Evolutionary conservation across 2,113 vertebrate species (phyloP), one percentile per base, ranked within the genome.

Genomic region (Noturus placidus): DNA sequence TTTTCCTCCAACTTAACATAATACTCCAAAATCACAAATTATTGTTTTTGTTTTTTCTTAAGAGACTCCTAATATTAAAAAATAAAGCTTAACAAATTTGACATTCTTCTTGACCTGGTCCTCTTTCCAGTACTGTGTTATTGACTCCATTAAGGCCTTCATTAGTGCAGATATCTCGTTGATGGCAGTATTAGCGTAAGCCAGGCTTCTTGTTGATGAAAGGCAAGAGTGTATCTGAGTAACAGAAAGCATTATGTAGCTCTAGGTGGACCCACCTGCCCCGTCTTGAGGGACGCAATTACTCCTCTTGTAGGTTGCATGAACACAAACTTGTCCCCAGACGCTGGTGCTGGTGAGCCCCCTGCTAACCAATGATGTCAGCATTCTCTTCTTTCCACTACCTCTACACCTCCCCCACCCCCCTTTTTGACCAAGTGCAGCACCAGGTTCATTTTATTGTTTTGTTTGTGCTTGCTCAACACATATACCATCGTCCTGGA

Each of bases 261-360:
- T 96, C 87, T 17, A 91, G 93, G 92, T 95, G 88, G 22, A 87
- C 63, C 92, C 91, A 92, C 90, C 93, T 94, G 72, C 83, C 91
- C 91, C 70, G 92, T 95, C 97, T 95, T 96, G 81, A 50, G 95
- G 95, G 97, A 94, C 85, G 89, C 93, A 96, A 96, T 97, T 97
- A 96, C 90, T 93, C 90, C 67, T 74, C 93, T 90, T 50, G 87
- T 91, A 89, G 92, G 93, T 89, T 90, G 92, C 92, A 91, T 92
- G 92, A 94, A 91, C 90, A 89, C 84, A 25, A 83, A 83, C 89
- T 82, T 80, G 77, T 90, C 90, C 95, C 94, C 90, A 92, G 93
- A 92, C 72, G 91, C 91, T 90, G 89, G 87, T 59, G 2, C 59
- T 91, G 92, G 89, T 92, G 83, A 92, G 91, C 92, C 94, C 92